Evolutionary conservation across 2,888 invertebrate species (phyloP).

Genomic region (Dicroscelio sp.): DNA sequence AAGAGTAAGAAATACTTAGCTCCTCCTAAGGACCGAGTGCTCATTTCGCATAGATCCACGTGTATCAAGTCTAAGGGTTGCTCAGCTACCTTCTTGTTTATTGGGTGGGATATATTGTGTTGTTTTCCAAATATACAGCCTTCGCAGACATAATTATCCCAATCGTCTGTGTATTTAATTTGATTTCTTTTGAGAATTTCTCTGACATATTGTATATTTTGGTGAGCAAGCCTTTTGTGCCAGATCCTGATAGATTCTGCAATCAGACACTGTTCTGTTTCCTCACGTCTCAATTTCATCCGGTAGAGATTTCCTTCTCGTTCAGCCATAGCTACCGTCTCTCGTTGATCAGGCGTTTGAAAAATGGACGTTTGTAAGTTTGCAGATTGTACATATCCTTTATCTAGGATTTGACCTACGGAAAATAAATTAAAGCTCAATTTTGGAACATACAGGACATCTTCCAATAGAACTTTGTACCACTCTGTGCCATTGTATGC

Average conservation of each 20-base stretch:
- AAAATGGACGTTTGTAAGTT: conserved; percentile 79
- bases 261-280: conserved; percentile 47
- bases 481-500: conserved; percentile 84
- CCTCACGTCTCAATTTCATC: conserved; percentile 82
- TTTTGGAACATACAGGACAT: conserved; percentile 77
- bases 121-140: not conserved
- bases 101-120: conserved; percentile 49
- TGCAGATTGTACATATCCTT: conserved; percentile 83
- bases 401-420: conserved; percentile 83
- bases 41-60: not conserved
- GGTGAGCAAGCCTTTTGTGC: conserved; percentile 78
- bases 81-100: not conserved
- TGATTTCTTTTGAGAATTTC: conserved; percentile 76
- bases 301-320: conserved; percentile 79
- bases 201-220: conserved; percentile 84
- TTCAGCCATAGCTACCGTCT: conserved; percentile 65
- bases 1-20: not conserved
- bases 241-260: not conserved
- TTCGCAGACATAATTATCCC: not conserved
- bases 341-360: conserved; percentile 51
- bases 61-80: not conserved
- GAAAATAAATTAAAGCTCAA: conserved; percentile 85
- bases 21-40: not conserved
- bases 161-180: conserved; percentile 33
- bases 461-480: conserved; percentile 76